Base-by-base conservation (phyloP, 2,888 invertebrate genomes). In the Ochlodes sylvanus region DNA sequence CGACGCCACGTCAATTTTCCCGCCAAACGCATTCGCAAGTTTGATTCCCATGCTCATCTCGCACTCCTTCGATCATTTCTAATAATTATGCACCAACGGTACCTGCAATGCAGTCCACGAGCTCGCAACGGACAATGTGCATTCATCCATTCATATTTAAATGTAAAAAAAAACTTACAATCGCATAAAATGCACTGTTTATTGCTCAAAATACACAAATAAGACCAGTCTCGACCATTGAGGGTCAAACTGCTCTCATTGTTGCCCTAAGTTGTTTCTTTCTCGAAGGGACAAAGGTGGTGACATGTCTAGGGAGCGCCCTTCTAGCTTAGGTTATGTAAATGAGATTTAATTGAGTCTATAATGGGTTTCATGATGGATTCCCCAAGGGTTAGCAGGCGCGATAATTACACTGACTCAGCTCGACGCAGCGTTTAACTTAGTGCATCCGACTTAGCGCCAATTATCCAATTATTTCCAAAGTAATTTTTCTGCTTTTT, bases 181-280 rank as follows among this genome's bases (percentile, higher is more conserved):
- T 90, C 89, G 87, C 90, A 91, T 92, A 92, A 92, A 92, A 92
- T 84, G 88, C 89, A 88, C 91, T 93, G 93, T 93, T 93, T 93
- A 93, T 93, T 92, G 88, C 92, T 89, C 83, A 92, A 93, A 92
- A 90, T 90, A 93, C 92, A 92, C 92, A 93, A 93, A 93, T 91
- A 92, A 83, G 75, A 77, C 84, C 83, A 83, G 84, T 87, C 87
- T 84, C 83, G 80, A 78, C 83, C 82, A 81, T 89, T 88, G 89
- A 89, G 90, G 93, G 92, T 91, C 90, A 90, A 92, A 91, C 86
- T 85, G 85, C 83, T 77, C 71, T 82, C 78, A 86, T 93, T 93
- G 93, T 93, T 81, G 76, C 75, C 78, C 83, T 91, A 91, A 91
- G 90, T 90, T 90, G 91, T 88, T 68, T 84, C 82, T 75, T 78